These are phyloP conservation scores for Drosophila guanche DNA, from an alignment of 1,140 invertebrate species.

Conservation along the genomic window DNA sequence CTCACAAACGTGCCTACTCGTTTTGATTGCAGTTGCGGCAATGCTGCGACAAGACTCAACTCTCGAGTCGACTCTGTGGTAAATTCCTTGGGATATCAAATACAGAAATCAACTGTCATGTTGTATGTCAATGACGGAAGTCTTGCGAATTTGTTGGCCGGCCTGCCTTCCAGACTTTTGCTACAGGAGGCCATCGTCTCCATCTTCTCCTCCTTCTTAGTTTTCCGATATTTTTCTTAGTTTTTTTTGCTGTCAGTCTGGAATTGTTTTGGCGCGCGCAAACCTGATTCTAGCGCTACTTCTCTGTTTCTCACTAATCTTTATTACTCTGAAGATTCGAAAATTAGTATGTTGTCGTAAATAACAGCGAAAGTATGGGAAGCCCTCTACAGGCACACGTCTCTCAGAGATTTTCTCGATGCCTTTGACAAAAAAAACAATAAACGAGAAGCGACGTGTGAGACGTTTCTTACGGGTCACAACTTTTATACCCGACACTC, in stretches of 20 bases:
- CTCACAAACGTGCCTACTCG: too few species aligned
- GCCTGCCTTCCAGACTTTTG: too few species aligned
- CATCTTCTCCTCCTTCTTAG: constrained; percentile 3
- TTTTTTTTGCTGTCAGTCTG: constrained; percentile 16
- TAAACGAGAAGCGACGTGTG: background rate
- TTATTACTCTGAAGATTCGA: constrained; percentile 56
- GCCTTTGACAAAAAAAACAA: constrained; percentile 45
- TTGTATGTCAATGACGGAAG: constrained; percentile 80
- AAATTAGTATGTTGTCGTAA: constrained; percentile 65
- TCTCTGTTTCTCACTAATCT: constrained; percentile 44
- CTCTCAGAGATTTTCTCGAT: constrained; percentile 21
- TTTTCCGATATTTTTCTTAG: background rate
- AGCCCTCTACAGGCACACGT: constrained; percentile 35
- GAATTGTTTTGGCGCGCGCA: constrained; percentile 52
- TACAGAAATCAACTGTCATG: constrained; percentile 81
- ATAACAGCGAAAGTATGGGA: constrained; percentile 69
- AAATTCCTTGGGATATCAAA: constrained; percentile 73
- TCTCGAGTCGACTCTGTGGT: constrained; percentile 21
- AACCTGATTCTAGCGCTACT: constrained; percentile 47
- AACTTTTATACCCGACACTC: too few species aligned
- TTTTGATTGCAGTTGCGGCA: constrained; percentile 14
- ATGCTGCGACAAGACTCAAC: constrained; percentile 4
- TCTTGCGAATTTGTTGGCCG: constrained; percentile 59
- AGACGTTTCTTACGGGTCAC: too few species aligned
- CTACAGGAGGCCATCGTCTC: background rate